Conservation (phyloP, 2,888 invertebrate genomes). For the Pristionchus exspectatus region DNA sequence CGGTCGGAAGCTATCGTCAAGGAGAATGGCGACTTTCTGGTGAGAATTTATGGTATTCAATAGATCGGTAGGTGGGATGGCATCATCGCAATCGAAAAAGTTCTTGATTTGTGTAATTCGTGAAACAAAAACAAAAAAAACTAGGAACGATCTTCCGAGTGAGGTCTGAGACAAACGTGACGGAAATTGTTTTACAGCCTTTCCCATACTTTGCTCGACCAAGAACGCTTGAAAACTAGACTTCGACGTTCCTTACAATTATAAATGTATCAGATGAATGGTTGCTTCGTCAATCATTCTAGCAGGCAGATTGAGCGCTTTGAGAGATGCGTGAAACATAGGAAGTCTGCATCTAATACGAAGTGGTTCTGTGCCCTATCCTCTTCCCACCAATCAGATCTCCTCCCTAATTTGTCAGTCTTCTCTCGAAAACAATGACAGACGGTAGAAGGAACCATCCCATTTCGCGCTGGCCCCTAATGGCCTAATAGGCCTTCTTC, state of each 20-base stretch:
- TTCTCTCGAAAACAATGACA: constrained; percentile 32
- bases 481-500: constrained; percentile 41
- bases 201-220: no score
- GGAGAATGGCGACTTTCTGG: constrained; percentile 55
- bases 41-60: background rate
- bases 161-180: no score
- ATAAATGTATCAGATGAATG: no score
- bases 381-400: background rate
- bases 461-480: background rate
- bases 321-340: background rate
- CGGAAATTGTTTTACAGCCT: no score
- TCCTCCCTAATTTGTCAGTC: background rate
- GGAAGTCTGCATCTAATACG: background rate
- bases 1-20: constrained; percentile 41
- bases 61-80: no score
- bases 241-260: no score
- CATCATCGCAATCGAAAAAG: no score
- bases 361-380: background rate
- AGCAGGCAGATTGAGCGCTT: background rate
- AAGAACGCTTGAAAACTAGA: no score
- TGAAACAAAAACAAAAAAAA: no score
- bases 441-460: background rate
- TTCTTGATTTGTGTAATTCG: no score
- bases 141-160: no score
- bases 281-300: background rate